Evolutionary conservation across 1,140 invertebrate species (phyloP), one percentile per base, ranked within the genome.

Genomic region (Aphaenogaster floridana): DNA sequence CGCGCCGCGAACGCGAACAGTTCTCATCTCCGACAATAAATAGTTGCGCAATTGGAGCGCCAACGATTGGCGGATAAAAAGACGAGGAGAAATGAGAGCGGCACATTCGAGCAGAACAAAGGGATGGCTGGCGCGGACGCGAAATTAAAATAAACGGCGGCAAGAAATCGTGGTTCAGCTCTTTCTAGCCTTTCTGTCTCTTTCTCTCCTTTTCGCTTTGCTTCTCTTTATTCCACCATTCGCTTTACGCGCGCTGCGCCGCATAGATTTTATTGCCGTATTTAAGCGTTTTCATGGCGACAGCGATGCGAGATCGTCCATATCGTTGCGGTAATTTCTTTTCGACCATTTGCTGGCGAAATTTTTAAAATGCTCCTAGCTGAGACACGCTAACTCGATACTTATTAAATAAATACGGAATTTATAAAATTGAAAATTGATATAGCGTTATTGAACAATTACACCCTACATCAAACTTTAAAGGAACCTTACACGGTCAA

Each of bases 61-160:
- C 72, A 54, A 28, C 88, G 87, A 89, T 91, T 66, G 78, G 89
- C 90, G 91, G 91, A 42, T 80, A 79, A 80, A 66, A 88, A 86
- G 86, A 89, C 88, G 88, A 90, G 86, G 86, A 93, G 90, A 79
- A 91, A 89, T 68, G 64, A 89, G 74, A 84, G 78, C 71, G 88
- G 57, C 85, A 86, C 71, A 74, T 88, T 81, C 83, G 84, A 83
- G 83, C 80, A 92, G 93, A 93, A 94, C 93, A 93, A 94, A 94
- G 93, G 91, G 87, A 86, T 54, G 85, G 80, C 90, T 88, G 92
- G 79, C 90, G 91, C 86, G 85, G 90, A 92, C 92, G 89, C 90
- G 92, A 95, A 94, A 94, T 95, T 95, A 95, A 95, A 95, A 95
- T 95, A 95, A 95, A 95, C 92, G 93, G 92, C 92, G 90, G 93